Base-by-base conservation (phyloP, 2,888 invertebrate species). In the Cantharis flavilabris region DNA sequence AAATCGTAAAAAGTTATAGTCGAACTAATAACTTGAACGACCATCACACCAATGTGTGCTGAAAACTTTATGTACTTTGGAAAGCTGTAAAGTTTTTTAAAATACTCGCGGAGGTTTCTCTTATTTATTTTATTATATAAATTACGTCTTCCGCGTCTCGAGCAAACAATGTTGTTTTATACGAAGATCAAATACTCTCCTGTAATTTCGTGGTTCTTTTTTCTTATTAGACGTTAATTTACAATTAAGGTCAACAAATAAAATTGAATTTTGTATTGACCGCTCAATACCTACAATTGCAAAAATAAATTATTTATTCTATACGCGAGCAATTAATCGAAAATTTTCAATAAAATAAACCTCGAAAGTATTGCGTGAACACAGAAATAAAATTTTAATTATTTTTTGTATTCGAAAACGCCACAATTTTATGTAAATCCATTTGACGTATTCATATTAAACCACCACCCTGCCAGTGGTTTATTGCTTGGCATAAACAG, bases 341-440 rank as follows among this genome's bases (percentile, higher is more conserved):
- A 49, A n/a, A 2, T 49, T 1, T n/a, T 49, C 49, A n/a, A 33
- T 33, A 33, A 33, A 33, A 33, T 33, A 33, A 49, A 49, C n/a
- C 49, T n/a, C 3, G 49, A 49, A 49, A 49, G n/a, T 49, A 49
- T 49, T n/a, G n/a, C 49, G 49, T 3, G 9, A 49, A 49, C n/a
- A 49, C 49, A 49, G n/a, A 49, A n/a, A n/a, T 49, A 49, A 49
- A 49, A 49, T 49, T n/a, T 49, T 49, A 49, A 49, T 49, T 49
- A 49, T 49, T 49, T 33, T 33, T 49, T 49, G n/a, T 49, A 70
- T 33, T 62, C n/a, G 64, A 70, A 71, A 75, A 26, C 62, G 71
- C 16, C 72, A 72, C 23, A 62, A 65, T 62, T 67, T 72, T 62
- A 69, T 76, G 76, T 71, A 76, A 72, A 72, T 76, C 70, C 72